These are phyloP conservation scores for Odontocolon sp. DNA, from an alignment of 2,888 invertebrate species.

Conservation along the genomic window DNA sequence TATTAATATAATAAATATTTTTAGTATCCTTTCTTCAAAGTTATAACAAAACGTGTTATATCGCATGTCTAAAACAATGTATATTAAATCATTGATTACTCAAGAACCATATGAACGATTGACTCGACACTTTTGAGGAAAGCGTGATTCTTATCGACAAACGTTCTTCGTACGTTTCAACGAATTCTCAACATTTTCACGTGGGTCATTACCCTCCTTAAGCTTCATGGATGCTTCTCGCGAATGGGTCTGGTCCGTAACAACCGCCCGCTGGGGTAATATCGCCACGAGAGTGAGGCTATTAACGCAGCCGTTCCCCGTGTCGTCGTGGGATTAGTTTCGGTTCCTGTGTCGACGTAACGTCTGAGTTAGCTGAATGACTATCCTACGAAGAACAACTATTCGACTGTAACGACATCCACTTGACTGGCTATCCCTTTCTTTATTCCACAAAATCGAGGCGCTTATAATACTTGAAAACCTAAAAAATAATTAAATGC, in stretches of 20 bases:
- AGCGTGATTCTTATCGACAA: no score
- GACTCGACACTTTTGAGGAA: no score
- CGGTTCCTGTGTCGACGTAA: background rate
- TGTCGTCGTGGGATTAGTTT: conserved; percentile 31
- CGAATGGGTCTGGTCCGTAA: background rate
- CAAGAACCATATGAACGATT: no score
- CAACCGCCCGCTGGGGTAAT: background rate
- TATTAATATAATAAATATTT: no score
- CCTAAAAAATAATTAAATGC: background rate
- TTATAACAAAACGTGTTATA: no score
- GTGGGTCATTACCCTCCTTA: no score
- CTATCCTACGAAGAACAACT: conserved; percentile 1
- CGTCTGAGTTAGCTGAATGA: background rate
- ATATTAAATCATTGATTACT: no score
- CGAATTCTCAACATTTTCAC: no score
- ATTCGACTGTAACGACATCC: conserved; percentile 6
- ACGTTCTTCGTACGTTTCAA: no score
- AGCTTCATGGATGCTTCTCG: no score
- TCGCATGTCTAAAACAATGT: no score
- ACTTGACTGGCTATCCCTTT: background rate
- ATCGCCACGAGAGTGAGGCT: conserved; percentile 13
- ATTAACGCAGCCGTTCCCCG: conserved; percentile 37
- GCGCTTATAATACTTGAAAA: background rate
- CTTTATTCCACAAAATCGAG: background rate
- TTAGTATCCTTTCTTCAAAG: no score